These are phyloP conservation scores for Probaryconus sp. DNA, from an alignment of 1,140 invertebrate species.

Conservation along the genomic window DNA sequence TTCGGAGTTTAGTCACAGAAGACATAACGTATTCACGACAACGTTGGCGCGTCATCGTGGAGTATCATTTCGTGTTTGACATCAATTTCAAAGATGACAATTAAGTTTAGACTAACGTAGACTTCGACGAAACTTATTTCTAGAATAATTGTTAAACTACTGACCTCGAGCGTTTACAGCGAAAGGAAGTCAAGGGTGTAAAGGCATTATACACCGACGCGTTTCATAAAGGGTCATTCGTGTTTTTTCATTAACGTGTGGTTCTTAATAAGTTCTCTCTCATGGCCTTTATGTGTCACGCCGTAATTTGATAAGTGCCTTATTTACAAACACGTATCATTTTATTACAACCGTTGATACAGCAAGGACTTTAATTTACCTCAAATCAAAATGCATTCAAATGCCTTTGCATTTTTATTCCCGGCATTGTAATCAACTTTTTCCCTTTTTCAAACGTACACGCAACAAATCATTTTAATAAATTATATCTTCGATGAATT, in stretches of 20 bases:
- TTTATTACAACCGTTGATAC: slow-evolving; percentile 35
- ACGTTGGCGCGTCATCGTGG: neutral
- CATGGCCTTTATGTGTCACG: slow-evolving; percentile 46
- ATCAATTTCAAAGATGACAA: slow-evolving; percentile 45
- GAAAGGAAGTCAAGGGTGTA: slow-evolving; percentile 67
- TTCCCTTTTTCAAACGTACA: neutral
- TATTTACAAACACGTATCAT: slow-evolving; percentile 46
- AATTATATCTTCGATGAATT: too few relatives aligned
- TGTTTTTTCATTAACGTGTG: slow-evolving; percentile 58
- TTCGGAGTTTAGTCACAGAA: too few relatives aligned
- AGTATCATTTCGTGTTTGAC: slow-evolving; percentile 33
- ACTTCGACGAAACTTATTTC: slow-evolving; percentile 47
- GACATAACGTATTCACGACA: too few relatives aligned
- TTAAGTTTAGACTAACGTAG: slow-evolving; percentile 36
- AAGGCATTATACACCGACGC: slow-evolving; percentile 56
- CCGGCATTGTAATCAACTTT: neutral
- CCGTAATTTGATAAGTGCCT: slow-evolving; percentile 58
- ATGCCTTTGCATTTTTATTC: slow-evolving; percentile 14
- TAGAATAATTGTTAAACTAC: slow-evolving; percentile 56
- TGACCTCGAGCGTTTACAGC: slow-evolving; percentile 49
- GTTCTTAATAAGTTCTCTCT: slow-evolving; percentile 40
- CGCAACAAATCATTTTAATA: too few relatives aligned
- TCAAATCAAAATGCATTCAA: slow-evolving; percentile 42
- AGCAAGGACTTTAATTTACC: slow-evolving; percentile 32
- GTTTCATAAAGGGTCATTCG: slow-evolving; percentile 56